Conservation (phyloP, 2,797 vertebrate genomes). For the Urocyon cinereoargenteus region DNA sequence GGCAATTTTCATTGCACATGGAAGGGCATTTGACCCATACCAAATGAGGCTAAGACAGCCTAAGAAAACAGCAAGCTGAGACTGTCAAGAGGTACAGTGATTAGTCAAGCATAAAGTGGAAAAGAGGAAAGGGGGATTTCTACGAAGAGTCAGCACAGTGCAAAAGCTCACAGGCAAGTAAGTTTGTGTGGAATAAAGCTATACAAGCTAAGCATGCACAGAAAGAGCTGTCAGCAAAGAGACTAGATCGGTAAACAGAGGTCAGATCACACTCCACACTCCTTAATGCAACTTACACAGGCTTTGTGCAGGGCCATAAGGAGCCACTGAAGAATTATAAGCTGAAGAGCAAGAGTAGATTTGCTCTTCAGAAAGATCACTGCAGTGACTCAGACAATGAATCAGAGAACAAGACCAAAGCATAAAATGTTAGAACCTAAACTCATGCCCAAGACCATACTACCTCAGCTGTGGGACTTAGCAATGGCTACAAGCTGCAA, state of each 20-base stretch:
- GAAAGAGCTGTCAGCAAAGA: background rate
- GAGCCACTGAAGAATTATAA: background rate
- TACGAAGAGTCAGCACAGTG: background rate
- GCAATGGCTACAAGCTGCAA: background rate
- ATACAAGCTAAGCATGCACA: background rate
- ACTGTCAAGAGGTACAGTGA: background rate
- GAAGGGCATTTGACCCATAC: background rate
- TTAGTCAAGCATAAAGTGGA: background rate
- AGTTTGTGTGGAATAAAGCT: background rate
- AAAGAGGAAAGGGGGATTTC: background rate
- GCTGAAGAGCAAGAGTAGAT: background rate
- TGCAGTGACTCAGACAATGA: background rate
- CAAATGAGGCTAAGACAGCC: background rate
- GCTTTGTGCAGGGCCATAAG: background rate
- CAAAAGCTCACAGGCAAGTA: background rate
- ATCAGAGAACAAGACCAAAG: background rate
- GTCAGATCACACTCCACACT: background rate
- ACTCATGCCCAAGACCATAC: background rate
- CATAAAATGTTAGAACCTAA: background rate
- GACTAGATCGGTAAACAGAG: background rate
- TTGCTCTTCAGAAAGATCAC: background rate
- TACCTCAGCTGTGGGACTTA: background rate
- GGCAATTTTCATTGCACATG: background rate
- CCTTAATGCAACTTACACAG: background rate
- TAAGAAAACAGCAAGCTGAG: background rate